phyloP scores from a whole-genome alignment of 2,113 vertebrate species.

The Pangasianodon hypophthalmus region DNA sequence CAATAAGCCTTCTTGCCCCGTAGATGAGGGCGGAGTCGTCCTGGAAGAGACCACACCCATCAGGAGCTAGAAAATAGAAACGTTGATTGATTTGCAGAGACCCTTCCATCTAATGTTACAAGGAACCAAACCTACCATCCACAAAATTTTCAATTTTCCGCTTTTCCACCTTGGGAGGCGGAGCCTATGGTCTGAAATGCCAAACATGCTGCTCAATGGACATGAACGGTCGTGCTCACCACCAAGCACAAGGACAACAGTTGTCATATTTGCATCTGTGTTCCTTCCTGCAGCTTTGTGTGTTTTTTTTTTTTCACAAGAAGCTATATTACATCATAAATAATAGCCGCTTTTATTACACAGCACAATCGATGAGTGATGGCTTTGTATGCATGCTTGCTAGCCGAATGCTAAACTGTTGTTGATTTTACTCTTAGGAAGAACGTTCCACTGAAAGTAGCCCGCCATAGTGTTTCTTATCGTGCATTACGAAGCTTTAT shows the following conservation, averaged over 20 bases:
- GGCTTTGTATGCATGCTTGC: conserved; percentile 21
- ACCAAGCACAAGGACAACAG: conserved; percentile 30
- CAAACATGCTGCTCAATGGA: background rate
- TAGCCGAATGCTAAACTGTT: background rate
- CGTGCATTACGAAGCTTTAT: conserved; percentile 7
- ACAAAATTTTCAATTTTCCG: background rate
- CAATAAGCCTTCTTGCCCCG: background rate
- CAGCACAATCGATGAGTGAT: conserved; percentile 32
- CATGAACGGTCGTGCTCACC: conserved; percentile 24
- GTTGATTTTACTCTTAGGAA: background rate
- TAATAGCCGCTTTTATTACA: conserved; percentile 14
- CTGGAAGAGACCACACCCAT: background rate
- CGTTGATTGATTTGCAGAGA: background rate
- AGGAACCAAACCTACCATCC: background rate
- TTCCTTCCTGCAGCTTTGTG: background rate
- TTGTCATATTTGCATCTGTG: conserved; percentile 26
- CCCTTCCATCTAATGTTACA: background rate
- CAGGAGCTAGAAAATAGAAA: too few species aligned
- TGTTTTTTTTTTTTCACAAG: conserved; percentile 6
- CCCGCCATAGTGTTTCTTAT: background rate
- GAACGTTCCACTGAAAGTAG: background rate
- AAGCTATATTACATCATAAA: background rate
- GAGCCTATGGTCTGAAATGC: background rate
- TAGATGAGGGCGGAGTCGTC: background rate
- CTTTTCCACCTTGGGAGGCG: background rate